phyloP scores from a whole-genome alignment of 2,113 vertebrate genomes.

The Neodon shergylaensis region DNA sequence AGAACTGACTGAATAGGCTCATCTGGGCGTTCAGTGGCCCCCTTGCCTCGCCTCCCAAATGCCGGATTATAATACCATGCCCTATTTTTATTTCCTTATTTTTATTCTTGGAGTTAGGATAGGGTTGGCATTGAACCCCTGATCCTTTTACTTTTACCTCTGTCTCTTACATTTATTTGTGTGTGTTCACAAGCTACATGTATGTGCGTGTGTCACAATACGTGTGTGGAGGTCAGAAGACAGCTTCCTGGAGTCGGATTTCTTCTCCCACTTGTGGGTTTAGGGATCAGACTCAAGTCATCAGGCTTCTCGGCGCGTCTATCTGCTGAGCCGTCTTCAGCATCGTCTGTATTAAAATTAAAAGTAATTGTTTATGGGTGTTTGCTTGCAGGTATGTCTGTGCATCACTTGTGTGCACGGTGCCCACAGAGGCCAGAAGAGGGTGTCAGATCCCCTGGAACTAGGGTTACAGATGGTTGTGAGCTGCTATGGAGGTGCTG shows the following conservation, averaged over 20 bases:
- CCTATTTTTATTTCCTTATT: not conserved
- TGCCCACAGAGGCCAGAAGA: not conserved
- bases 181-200: not conserved
- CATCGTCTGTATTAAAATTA: not conserved
- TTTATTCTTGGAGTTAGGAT: not conserved
- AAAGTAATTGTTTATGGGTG: not conserved
- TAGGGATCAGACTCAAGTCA: not conserved
- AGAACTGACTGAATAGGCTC: not conserved
- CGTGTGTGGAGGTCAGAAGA: not conserved
- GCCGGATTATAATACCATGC: not conserved
- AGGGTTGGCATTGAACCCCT: too few species aligned
- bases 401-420: not conserved
- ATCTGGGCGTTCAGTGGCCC: not conserved
- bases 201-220: not conserved
- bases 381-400: not conserved
- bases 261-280: not conserved
- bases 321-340: not conserved
- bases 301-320: not conserved
- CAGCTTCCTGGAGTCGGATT: not conserved
- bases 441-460: not conserved
- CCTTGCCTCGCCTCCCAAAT: not conserved
- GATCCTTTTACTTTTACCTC: not conserved
- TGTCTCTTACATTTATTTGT: not conserved
- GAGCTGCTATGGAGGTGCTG: not conserved
- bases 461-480: not conserved